Base-by-base conservation (phyloP, 2,797 vertebrate species). In the Phrynocephalus guinanensis region DNA sequence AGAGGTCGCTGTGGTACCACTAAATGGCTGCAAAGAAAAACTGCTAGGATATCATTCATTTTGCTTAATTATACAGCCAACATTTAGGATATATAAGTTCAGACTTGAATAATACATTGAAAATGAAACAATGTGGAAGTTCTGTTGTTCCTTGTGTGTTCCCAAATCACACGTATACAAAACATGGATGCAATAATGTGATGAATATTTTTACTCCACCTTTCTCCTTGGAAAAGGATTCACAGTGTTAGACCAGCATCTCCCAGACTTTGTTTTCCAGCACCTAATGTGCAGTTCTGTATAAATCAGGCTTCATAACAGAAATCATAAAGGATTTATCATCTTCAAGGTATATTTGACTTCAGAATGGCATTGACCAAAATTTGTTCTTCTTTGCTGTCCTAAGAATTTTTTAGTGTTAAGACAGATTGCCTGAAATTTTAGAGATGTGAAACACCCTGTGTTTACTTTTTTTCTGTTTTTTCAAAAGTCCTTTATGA, bases 1-100 rank as follows among this genome's bases (percentile, higher is more conserved):
- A 96, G 95, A 93, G 94, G 95, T 91, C 95, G 93, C 90, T 96
- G 91, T 81, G 90, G 91, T 78, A 91, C 91, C 93, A 92, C 13
- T 88, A 87, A 73, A 88, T 5, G 26, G n/a, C 26, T 79, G 91
- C 15, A 67, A 30, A 82, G 28, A 48, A 73, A 84, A 72, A 52
- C 10, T 10, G 18, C n/a, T 6, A 24, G 15, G 48, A 38, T 24
- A 20, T 18, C 9, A 67, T 30, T 68, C 50, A 60, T 38, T 79
- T 56, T 24, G 15, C 18, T 8, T 44, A 67, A 76, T 52, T 15
- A 30, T 63, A 10, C 66, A 30, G 5, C 5, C 52, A 50, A 50
- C 18, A 30, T 66, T 71, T 67, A 28, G 48, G 20, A 6, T 68
- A 79, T 70, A 22, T 52, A 79, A 11, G 22, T n/a, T 56, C n/a